Conservation (phyloP, 1,140 invertebrate genomes). For the Goniozus legneri region DNA sequence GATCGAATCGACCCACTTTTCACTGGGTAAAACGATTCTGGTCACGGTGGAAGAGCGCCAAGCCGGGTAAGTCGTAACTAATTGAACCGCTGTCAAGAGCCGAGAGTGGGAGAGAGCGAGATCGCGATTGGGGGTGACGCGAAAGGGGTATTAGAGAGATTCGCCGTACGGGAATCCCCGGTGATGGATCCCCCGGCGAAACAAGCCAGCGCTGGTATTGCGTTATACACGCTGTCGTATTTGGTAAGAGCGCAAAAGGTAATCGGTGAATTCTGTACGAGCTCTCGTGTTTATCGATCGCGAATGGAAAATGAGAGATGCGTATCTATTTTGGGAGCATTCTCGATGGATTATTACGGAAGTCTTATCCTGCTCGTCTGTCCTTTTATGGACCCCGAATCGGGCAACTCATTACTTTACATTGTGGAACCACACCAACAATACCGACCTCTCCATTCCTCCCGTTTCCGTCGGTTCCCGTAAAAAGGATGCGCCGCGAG, state of each 20-base stretch:
- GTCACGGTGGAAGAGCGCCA: too few species aligned
- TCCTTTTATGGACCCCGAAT: conserved; percentile 11
- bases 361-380: too few species aligned
- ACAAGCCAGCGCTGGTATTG: too few species aligned
- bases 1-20: too few species aligned
- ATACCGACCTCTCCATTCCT: conserved; percentile 12
- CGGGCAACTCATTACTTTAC: conserved; percentile 22
- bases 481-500: too few species aligned
- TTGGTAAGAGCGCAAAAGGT: too few species aligned
- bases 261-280: too few species aligned
- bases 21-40: too few species aligned
- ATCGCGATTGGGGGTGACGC: conserved; percentile 17
- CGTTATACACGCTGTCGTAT: not conserved
- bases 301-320: too few species aligned
- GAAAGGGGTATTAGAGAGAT: conserved; percentile 30
- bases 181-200: conserved; percentile 27
- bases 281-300: too few species aligned
- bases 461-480: not conserved
- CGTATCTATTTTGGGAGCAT: too few species aligned
- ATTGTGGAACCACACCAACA: conserved; percentile 14
- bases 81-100: conserved; percentile 29
- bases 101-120: conserved; percentile 15
- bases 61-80: conserved; percentile 35
- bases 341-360: too few species aligned
- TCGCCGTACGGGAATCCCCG: conserved; percentile 25